Evolutionary conservation across 2,888 invertebrate genomes (phyloP).

Genomic region (Vanessa cardui): DNA sequence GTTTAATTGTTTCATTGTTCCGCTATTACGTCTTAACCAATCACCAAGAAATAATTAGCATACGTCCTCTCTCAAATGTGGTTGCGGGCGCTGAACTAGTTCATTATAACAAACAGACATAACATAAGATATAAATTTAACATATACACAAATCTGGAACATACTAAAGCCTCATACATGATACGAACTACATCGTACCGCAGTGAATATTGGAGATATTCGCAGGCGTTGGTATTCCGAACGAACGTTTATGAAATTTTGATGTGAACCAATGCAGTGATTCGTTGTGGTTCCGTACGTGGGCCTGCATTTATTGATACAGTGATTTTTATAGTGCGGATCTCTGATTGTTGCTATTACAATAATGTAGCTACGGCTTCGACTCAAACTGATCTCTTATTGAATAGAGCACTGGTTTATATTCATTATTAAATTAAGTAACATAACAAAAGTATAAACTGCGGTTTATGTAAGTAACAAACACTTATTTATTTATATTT

Average conservation of each 20-base stretch:
- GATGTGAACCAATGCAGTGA: conserved; percentile 61
- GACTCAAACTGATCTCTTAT: too few species aligned
- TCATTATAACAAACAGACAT: not conserved
- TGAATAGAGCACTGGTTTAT: too few species aligned
- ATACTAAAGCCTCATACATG: conserved; percentile 11
- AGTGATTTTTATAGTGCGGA: conserved; percentile 30
- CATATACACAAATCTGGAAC: conserved; percentile 8
- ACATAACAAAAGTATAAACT: too few species aligned
- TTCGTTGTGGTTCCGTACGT: conserved; percentile 64
- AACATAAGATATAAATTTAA: conserved; percentile 8
- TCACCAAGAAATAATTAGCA: too few species aligned
- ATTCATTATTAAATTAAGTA: too few species aligned
- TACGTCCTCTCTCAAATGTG: too few species aligned
- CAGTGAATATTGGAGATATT: conserved; percentile 35
- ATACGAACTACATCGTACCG: conserved; percentile 11
- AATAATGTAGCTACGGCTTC: conserved; percentile 1
- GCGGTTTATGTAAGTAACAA: too few species aligned
- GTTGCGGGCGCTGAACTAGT: not conserved
- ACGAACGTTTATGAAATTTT: conserved; percentile 53
- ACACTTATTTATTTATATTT: too few species aligned
- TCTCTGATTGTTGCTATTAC: conserved; percentile 17
- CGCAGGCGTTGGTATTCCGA: conserved; percentile 4
- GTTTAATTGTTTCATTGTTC: too few species aligned
- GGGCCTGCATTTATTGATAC: conserved; percentile 34
- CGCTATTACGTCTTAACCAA: too few species aligned